Base-by-base conservation (phyloP, 2,113 vertebrate genomes). In the Neofelis nebulosa region DNA sequence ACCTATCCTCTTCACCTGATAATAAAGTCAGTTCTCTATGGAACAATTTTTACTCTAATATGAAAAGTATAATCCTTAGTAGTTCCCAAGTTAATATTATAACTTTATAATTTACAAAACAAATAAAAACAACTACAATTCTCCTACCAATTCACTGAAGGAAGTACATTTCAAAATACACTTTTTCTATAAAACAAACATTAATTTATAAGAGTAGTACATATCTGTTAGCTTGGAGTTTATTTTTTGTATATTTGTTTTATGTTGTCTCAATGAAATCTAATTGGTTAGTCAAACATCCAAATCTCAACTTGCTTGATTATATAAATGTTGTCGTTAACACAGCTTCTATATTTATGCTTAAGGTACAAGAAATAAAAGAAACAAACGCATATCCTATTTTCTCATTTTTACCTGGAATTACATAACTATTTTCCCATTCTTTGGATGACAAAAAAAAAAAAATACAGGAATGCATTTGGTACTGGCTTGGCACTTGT, bases 201-300 rank as follows among this genome's bases (percentile, higher is more conserved):
- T 74, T 92, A 71, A 66, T 48, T 81, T 31, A 16, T 23, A 86
- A 83, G 6, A 79, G 6, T 41, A 85, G 14, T 74, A 78, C 12
- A 83, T 21, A 80, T 89, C 15, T 61, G 78, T 74, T 63, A 73
- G 23, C 13, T 92, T 86, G 21, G 68, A n/a, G 52, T 12, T 48
- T 68, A 68, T n/a, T 79, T 82, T 81, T 1, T 88, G 16, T 79
- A 2, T 80, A 25, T 76, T 52, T 85, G 14, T 41, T 65, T 88
- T 68, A 5, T 63, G 85, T 93, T 89, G 48, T 85, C 84, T 95
- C 45, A 18, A 50, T 29, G 36, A 94, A 95, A 94, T 80, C 38
- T 73, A 63, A 87, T n/a, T 66, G 15, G 38, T 74, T 73, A 11
- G 4, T 61, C 73, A 96, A 83, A 92, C 3, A 96, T 84, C 31